Conservation (phyloP, 2,113 vertebrate species). For the Semnopithecus entellus region DNA sequence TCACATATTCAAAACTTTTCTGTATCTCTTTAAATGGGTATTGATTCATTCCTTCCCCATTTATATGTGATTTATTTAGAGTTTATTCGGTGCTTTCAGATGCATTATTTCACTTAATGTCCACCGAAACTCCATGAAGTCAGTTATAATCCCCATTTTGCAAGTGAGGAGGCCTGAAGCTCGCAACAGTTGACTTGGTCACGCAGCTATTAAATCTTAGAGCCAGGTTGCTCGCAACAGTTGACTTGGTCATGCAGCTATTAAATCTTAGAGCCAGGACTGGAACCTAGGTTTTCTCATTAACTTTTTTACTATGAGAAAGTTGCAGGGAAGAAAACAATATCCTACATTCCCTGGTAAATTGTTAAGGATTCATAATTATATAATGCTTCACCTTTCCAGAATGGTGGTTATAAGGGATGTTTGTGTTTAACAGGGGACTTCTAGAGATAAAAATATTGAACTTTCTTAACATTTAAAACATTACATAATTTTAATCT, state of each 20-base stretch:
- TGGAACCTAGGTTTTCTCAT: too few species aligned
- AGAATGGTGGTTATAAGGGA: not conserved
- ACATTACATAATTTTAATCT: not conserved
- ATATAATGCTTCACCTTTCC: not conserved
- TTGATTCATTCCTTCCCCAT: not conserved
- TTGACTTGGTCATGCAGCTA: not conserved
- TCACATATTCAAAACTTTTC: not conserved
- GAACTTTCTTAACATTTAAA: not conserved
- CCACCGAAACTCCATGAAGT: not conserved
- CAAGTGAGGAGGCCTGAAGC: not conserved
- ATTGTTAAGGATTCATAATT: not conserved
- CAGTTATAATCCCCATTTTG: not conserved
- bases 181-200: not conserved
- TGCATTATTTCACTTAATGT: not conserved
- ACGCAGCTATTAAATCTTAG: not conserved
- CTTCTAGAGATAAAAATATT: not conserved
- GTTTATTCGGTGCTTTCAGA: not conserved
- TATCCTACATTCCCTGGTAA: not conserved
- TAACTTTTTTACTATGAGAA: not conserved
- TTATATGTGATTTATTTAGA: not conserved
- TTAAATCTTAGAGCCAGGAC: too few species aligned
- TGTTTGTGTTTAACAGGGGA: not conserved
- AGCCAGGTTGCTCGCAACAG: not conserved
- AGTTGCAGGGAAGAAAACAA: not conserved
- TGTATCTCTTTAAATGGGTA: not conserved